phyloP scores from a whole-genome alignment of 2,113 vertebrate species.

The Dipodomys ordii region DNA sequence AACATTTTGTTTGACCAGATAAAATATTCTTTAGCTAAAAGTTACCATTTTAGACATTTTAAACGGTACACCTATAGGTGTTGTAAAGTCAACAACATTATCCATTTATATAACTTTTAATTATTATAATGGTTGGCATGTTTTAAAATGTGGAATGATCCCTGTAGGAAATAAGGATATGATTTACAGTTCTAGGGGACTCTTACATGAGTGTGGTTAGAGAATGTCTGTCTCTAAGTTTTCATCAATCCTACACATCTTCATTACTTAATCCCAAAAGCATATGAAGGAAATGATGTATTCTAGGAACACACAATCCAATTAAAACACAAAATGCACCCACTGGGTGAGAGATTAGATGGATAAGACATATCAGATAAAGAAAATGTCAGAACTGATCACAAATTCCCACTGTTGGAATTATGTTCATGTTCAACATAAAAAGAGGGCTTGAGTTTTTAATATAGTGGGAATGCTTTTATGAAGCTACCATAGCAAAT shows the following conservation, averaged over 20 bases:
- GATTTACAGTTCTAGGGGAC: background rate
- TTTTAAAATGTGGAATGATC: background rate
- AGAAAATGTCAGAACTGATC: slow-evolving; percentile 36
- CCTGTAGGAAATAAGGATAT: background rate
- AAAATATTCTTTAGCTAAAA: slow-evolving; percentile 50
- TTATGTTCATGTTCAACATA: background rate
- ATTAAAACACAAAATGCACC: slow-evolving; percentile 49
- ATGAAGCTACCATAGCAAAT: slow-evolving; percentile 8
- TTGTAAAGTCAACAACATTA: background rate
- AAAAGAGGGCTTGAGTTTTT: background rate
- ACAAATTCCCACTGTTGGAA: background rate
- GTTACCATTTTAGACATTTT: slow-evolving; percentile 26
- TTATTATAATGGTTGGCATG: background rate
- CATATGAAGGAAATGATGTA: background rate
- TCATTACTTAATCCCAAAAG: slow-evolving; percentile 40
- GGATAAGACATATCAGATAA: slow-evolving; percentile 1
- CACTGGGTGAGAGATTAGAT: slow-evolving; percentile 20
- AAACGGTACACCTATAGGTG: background rate
- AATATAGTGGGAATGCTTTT: background rate
- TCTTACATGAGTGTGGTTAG: background rate
- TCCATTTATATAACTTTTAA: slow-evolving; percentile 10
- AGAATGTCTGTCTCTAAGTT: background rate
- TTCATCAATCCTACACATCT: slow-evolving; percentile 31
- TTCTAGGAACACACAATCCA: background rate
- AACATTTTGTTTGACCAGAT: background rate